Evolutionary conservation across 2,113 vertebrate genomes (phyloP).

Genomic region (Sciurus niger): DNA sequence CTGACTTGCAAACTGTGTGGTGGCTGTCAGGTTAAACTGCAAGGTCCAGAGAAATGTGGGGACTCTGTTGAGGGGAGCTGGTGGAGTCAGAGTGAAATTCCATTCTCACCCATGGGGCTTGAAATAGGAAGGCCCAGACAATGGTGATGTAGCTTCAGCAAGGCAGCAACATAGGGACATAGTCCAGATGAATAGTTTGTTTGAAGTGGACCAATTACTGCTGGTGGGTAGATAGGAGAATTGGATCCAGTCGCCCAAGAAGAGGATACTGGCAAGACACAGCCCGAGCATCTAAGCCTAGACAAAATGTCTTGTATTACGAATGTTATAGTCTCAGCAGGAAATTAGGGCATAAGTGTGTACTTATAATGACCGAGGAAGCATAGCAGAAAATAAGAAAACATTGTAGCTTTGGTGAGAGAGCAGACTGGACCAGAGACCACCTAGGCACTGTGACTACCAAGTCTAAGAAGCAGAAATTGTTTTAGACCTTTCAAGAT

Average conservation of each 20-base stretch:
- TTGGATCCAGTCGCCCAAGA: not conserved
- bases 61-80: not conserved
- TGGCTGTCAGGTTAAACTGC: not conserved
- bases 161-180: accelerated
- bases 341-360: not conserved
- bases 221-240: not conserved
- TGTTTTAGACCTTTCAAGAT: not conserved
- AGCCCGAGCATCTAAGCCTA: not conserved
- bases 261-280: not conserved
- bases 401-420: not conserved
- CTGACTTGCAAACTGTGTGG: not conserved
- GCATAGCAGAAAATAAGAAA: not conserved
- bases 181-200: not conserved
- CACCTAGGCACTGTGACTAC: not conserved
- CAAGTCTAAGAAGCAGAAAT: not conserved
- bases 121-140: not conserved
- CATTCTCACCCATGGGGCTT: not conserved
- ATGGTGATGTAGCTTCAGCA: not conserved
- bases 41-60: not conserved
- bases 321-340: not conserved
- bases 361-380: not conserved
- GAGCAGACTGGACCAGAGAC: not conserved
- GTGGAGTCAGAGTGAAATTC: not conserved
- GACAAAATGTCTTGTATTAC: not conserved
- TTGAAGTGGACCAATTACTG: not conserved